Base-by-base conservation (phyloP, 2,888 invertebrate species). In the Boloria selene region DNA sequence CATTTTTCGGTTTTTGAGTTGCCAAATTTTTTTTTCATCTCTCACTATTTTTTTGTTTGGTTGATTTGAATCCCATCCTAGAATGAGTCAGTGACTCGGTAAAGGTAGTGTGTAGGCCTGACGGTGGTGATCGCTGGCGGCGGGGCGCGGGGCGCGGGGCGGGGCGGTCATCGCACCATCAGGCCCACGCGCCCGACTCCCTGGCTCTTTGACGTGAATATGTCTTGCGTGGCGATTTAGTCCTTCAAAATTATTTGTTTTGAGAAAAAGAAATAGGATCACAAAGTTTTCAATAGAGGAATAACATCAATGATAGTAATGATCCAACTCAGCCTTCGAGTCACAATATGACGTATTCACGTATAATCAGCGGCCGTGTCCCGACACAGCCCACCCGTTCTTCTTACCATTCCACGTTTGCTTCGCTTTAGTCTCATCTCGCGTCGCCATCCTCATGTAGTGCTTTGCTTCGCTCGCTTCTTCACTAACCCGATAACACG, bases 91-190 rank as follows among this genome's bases (percentile, higher is more conserved):
- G 88, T 87, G 89, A 87, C 89, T 90, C 88, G 87, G 88, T 90
- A 87, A 85, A 86, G 85, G 87, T 88, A 87, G 90, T 87, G 90
- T 89, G 88, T 88, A 88, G 89, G 90, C 89, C 90, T 86, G 90
- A 88, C 85, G 86, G 89, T 86, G 88, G 85, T 82, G 87, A 84
- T 81, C 79, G 80, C 78, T 74, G 81, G 84, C 83, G 86, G 83
- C 83, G 83, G 82, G 62, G 61, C 66, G 70, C 51, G 58, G 71
- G 79, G 69, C 64, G 69, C 66, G 75, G 38, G n/a, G 54, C 10
- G 42, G 17, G 16, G 10, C 13, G 16, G 74, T 82, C 83, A 82
- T 83, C 85, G 81, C 88, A 84, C 88, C 88, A 83, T 86, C 89
- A 86, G 90, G 89, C 81, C 88, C 87, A 86, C 85, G 80, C 75